Base-by-base conservation (phyloP, 2,113 vertebrate genomes). In the Malurus alboscapulatus region DNA sequence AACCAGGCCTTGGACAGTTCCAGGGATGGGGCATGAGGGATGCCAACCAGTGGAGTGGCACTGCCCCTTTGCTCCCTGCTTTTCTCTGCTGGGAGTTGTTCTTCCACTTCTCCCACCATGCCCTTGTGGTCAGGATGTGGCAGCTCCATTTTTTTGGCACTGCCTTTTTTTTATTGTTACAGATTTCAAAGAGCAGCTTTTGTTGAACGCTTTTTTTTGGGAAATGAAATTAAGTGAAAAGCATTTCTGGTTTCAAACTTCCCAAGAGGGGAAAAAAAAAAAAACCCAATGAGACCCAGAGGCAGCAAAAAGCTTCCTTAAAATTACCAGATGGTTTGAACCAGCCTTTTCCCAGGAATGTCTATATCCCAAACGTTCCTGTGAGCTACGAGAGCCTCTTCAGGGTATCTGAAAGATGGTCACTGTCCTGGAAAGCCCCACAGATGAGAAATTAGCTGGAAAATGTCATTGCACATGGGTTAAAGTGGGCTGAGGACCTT, bases 141-240 rank as follows among this genome's bases (percentile, higher is more conserved):
- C 80, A 87, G 71, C 17, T 90, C 34, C 2, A 0, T 3, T 45
- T 66, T 89, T 91, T n/a, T 83, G 55, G 59, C 73, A 10, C n/a
- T 47, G 15, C 1, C 2, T 55, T 40, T 58, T 90, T 76, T 77
- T 38, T 30, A 48, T 89, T 80, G 24, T 40, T 62, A 17, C 6
- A 38, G 44, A 84, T 81, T 84, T 81, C 65, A 68, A 80, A 89
- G 59, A 67, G 50, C 66, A 59, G 77, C 61, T 82, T 89, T 91
- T 68, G 22, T 67, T 79, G 45, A 36, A 68, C 30, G 22, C 1
- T 7, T 47, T 57, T 59, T 47, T 45, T 50, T 47, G n/a, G 44
- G 58, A 44, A 91, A 91, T 17, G 4, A 58, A 93, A 75, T 63
- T 30, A 54, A 74, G 66, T 20, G 42, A 45, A 65, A 82, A 75